These are phyloP conservation scores for Epinotia demarniana DNA, from an alignment of 2,888 invertebrate genomes.

Conservation along the genomic window DNA sequence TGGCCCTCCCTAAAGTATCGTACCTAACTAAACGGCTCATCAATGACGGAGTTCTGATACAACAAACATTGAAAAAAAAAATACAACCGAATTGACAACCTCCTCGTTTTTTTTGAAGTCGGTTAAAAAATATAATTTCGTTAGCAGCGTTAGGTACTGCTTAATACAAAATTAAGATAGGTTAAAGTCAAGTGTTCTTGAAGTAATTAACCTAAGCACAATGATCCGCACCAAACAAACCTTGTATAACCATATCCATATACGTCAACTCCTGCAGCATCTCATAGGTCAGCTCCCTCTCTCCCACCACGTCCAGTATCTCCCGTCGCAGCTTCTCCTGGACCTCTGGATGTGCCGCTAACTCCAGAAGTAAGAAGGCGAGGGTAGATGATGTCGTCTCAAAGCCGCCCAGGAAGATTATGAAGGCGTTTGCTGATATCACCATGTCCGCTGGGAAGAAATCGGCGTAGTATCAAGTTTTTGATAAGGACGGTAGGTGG, in stretches of 20 bases:
- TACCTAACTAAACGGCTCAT: no score
- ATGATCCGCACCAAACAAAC: constrained; percentile 55
- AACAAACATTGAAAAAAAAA: no score
- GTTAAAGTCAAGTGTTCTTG: no score
- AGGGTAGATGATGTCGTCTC: constrained; percentile 86
- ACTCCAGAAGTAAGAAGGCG: constrained; percentile 82
- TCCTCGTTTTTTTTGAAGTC: no score
- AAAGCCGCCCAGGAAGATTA: constrained; percentile 86
- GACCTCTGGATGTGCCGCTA: constrained; percentile 79
- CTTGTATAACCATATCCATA: constrained; percentile 84
- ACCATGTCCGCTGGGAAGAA: constrained; percentile 78
- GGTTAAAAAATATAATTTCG: no score
- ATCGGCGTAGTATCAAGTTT: not conserved
- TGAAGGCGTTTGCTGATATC: constrained; percentile 84
- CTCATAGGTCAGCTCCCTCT: constrained; percentile 78
- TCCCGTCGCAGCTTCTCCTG: constrained; percentile 82
- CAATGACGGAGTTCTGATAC: no score
- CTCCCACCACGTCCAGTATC: constrained; percentile 67
- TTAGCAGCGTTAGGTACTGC: no score
- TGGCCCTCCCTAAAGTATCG: no score
- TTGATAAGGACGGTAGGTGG: no score
- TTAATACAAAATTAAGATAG: no score
- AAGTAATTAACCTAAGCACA: not conserved
- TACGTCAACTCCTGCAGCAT: constrained; percentile 81
- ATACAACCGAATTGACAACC: no score